These are phyloP conservation scores for Sapajus apella DNA, from an alignment of 2,113 vertebrate genomes.

Conservation along the genomic window DNA sequence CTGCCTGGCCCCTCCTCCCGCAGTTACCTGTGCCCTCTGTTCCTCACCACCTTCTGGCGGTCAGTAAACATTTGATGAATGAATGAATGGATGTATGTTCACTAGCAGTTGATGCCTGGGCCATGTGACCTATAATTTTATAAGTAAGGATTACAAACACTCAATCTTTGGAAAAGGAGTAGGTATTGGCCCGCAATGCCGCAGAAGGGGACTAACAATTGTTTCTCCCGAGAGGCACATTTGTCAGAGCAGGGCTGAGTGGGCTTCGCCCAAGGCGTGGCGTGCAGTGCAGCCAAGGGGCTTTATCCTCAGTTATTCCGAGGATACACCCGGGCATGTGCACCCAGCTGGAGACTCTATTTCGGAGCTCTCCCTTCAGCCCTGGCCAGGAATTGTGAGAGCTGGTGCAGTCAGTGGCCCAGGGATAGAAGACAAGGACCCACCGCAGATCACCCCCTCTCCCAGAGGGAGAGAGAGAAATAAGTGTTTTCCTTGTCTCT, in stretches of 20 bases:
- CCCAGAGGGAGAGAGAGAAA: neutral
- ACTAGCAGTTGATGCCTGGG: neutral
- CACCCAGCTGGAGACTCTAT: neutral
- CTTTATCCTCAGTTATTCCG: neutral
- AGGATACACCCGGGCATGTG: neutral
- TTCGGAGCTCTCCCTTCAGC: neutral
- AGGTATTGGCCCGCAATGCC: neutral
- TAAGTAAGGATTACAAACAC: neutral
- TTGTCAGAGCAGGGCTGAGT: neutral
- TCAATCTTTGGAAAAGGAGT: neutral
- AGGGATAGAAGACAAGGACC: fast-evolving
- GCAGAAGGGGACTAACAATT: neutral
- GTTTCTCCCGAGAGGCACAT: neutral
- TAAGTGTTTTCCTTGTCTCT: neutral
- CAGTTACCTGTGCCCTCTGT: neutral
- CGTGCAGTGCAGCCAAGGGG: no score
- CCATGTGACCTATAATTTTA: neutral
- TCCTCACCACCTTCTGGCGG: neutral
- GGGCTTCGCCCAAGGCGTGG: no score
- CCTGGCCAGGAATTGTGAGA: neutral
- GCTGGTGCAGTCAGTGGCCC: no score
- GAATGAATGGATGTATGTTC: neutral
- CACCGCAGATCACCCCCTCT: no score
- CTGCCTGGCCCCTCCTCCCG: neutral
- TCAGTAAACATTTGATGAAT: neutral